Base-by-base conservation (phyloP, 2,888 invertebrate species). In the Spisula solida region DNA sequence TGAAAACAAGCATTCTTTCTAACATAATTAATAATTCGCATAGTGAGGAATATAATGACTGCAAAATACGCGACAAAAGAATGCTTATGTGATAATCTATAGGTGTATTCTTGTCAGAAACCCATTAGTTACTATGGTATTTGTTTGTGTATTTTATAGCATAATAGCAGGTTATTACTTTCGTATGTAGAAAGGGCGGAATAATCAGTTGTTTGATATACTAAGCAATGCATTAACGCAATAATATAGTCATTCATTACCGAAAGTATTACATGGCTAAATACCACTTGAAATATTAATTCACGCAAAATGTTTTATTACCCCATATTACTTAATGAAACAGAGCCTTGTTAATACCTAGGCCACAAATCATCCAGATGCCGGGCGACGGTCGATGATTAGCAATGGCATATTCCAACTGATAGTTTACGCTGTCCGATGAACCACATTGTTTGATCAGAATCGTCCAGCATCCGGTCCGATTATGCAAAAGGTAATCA, bases 1-100 rank as follows among this genome's bases (percentile, higher is more conserved):
- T 34, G 75, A 75, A 75, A 75, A 75, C 75, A 34, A 75, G 75
- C 75, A 75, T 75, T 75, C 75, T 75, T 75, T 75, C 75, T 10
- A 5, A 75, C 34, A 75, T 75, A 34, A 75, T 75, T 75, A 75
- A 75, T 75, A 75, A 25, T 34, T 75, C 75, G 31, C 75, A 25
- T 16, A 18, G 75, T 75, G 75, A 75, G 25, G 34, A 75, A 16
- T 31, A 75, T 75, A 75, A 75, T 75, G 31, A 75, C 75, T 75
- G 14, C 29, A 75, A 31, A 75, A 16, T 31, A 75, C 75, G 34
- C 29, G 75, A 75, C 75, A 34, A 75, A 34, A 75, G 75, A 75
- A 75, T 75, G 31, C 16, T 75, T 34, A 18, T 18, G 18, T 75
- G 18, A 34, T 75, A 31, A 34, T 31, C 31, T 60, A 6, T 60